Base-by-base conservation (phyloP, 2,888 invertebrate species). In the Mesoligia furuncula region DNA sequence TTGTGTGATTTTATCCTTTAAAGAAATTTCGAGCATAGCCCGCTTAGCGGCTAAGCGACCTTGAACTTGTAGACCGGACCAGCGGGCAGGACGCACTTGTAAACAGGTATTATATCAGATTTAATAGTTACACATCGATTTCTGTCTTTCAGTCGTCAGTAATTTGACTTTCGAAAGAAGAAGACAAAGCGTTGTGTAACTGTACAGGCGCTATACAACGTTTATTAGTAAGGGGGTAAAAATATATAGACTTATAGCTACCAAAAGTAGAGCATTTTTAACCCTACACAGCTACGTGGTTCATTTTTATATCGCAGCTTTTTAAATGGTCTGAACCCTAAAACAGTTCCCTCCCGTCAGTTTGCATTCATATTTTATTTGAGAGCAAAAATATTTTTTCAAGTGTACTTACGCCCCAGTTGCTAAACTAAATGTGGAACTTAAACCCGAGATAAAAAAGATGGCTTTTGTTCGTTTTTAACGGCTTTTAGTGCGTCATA, bases 311-410 rank as follows among this genome's bases (percentile, higher is more conserved):
- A 51, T 31, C 20, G 0, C n/a, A 13, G n/a, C 24, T 64, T 17
- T 39, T 0, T 45, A 36, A 51, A 24, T 24, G 24, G 3, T 51
- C 2, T 2, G 24, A 69, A 77, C 62, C 54, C 77, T 54, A 45
- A 62, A 68, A 77, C 17, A 27, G n/a, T n/a, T n/a, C n/a, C n/a
- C 68, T 8, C 9, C 17, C 9, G 31, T 62, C 61, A 45, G 4
- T 54, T 62, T 45, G 31, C 77, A 24, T 68, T 77, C 62, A 68
- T 54, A 42, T 67, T 77, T 77, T 51, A 51, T 42, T 67, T 77
- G 2, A 20, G 31, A 31, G 51, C 6, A 20, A 48, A 66, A 76
- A 61, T 31, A 42, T n/a, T 42, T 51, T 76, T 62, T 68, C 31
- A 15, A 27, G 48, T 48, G 13, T 65, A 36, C 0, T 0, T 36